Evolutionary conservation across 2,113 vertebrate genomes (phyloP).

Genomic region (Scartelaos histophorus): DNA sequence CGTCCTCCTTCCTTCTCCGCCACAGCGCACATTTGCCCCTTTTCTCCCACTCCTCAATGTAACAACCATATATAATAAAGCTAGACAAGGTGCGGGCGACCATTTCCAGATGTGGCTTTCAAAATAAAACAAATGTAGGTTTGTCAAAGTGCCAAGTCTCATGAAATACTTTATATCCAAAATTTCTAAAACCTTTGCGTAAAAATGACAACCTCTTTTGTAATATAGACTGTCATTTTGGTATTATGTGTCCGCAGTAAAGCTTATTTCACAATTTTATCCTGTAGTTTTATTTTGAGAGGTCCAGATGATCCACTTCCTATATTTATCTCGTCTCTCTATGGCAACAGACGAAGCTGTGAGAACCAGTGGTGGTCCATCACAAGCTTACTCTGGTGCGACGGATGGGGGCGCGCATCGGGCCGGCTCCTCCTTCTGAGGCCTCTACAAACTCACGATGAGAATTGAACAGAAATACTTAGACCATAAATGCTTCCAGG

Average conservation of each 20-base stretch:
- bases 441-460: constrained; percentile 32
- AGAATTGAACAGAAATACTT: constrained; percentile 24
- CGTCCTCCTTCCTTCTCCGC: constrained; percentile 64
- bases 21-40: constrained; percentile 63
- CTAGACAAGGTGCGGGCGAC: fast-evolving
- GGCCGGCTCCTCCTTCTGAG: constrained; percentile 55
- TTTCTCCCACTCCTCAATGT: constrained; percentile 58
- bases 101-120: constrained; percentile 19
- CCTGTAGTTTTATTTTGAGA: constrained; percentile 43
- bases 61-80: constrained; percentile 45
- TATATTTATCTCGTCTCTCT: neutral
- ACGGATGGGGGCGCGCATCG: constrained; percentile 72
- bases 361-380: constrained; percentile 53
- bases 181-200: neutral
- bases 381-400: constrained; percentile 66
- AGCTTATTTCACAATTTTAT: neutral
- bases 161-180: neutral
- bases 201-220: neutral
- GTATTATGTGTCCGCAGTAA: neutral
- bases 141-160: neutral
- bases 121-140: constrained; percentile 36
- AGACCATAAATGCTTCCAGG: neutral
- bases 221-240: neutral
- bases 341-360: constrained; percentile 42
- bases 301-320: constrained; percentile 22